A percentile compares a stretch with the other conserved stretches of the same genome.
Evolutionary conservation across 92 coral and sea anemone genomes (phyloP).

Genomic region (Diadumene lineata): DNA sequence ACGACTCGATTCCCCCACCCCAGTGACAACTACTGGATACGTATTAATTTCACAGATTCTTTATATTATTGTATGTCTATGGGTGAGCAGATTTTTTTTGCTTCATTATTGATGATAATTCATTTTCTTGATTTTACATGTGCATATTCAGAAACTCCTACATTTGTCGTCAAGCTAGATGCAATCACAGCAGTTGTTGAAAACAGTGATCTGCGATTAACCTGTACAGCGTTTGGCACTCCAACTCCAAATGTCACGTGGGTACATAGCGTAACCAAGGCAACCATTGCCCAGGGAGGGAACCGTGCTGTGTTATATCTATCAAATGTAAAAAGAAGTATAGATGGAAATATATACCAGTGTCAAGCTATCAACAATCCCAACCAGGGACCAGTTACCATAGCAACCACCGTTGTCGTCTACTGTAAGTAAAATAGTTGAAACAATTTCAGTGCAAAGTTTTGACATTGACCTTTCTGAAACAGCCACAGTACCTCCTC

Average conservation of each 20-base stretch:
- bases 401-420: slow-evolving; percentile 9
- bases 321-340: neutral
- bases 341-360: slow-evolving; percentile 10
- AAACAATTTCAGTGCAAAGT: neutral
- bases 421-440: slow-evolving; percentile 35
- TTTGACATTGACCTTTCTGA: neutral
- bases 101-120: neutral
- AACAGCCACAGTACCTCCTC: too few relatives aligned
- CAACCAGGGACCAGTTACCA: slow-evolving; percentile 20
- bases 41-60: too few relatives aligned
- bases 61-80: neutral
- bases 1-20: too few relatives aligned
- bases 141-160: neutral
- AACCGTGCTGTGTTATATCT: neutral
- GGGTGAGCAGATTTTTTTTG: neutral
- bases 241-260: neutral
- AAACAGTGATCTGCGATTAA: neutral
- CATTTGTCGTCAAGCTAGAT: neutral
- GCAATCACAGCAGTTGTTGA: neutral
- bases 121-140: too few relatives aligned
- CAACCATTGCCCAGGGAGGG: neutral
- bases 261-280: neutral
- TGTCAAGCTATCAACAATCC: slow-evolving; percentile 42
- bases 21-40: too few relatives aligned
- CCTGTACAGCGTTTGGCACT: neutral